Evolutionary conservation across 64 coral and sea anemone genomes (phyloP), one percentile per base, ranked within the genome.

Genomic region (Porites australiensis): DNA sequence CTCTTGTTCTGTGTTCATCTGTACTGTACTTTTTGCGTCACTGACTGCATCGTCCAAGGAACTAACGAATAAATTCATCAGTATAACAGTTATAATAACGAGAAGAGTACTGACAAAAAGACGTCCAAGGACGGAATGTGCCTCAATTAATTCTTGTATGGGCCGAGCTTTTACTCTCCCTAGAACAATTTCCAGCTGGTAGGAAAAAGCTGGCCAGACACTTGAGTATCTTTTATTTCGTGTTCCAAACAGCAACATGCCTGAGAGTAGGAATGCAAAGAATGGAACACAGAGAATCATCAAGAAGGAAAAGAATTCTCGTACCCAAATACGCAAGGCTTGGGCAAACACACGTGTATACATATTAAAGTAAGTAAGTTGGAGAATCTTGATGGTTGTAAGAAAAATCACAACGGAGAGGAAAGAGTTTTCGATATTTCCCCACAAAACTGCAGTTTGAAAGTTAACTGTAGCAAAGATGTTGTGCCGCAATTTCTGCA

Each of bases 321-420:
- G 66, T n/a, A 70, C 22, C 66, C 66, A 70, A 23, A 70, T 70
- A 8, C 66, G 15, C 8, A 70, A 7, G 8, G 66, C 66, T 21
- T 21, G 8, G 22, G 66, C 19, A 8, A 70, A 70, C 16, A 70
- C 19, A 8, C 66, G 66, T 23, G 66, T 70, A 23, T 70, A 70
- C 19, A 70, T 22, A 19, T 70, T 70, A 70, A 70, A 70, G 23
- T 70, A 70, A n/a, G 66, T 70, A 70, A 70, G 66, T 70, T 70
- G 66, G 19, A 70, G 16, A 5, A 19, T 19, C 16, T 70, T 70
- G 8, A 70, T 4, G 2, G 18, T 19, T 70, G 66, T 21, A 22
- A 70, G 18, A n/a, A 37, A 70, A 70, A n/a, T 70, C 18, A 70
- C 4, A 70, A 70, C 1, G 16, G 66, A 23, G 8, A 73, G 2